Base-by-base conservation (phyloP, 2,797 vertebrate species). In the Acanthopagrus latus region DNA sequence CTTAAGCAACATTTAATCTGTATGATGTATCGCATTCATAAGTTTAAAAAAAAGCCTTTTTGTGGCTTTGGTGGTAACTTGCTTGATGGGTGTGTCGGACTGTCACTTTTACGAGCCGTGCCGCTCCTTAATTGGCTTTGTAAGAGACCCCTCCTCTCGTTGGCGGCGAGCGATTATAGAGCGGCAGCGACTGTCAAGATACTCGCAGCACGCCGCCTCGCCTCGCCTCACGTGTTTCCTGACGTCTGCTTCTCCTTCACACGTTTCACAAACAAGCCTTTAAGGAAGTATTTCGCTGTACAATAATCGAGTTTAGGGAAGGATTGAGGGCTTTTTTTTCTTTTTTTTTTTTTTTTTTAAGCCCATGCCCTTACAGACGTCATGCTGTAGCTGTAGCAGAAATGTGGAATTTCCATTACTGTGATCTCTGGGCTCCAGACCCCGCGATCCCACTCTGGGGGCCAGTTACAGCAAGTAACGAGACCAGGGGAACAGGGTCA, bases 401-500 rank as follows among this genome's bases (percentile, higher is more conserved):
- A 94, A 92, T 89, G 90, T 93, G 92, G 85, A 90, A 66, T 94
- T 95, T 94, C 93, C 92, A 93, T 95, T 94, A 93, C 88, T 90
- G 59, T 88, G 91, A 91, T 88, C 88, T 88, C 76, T 29, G 86
- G 90, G 82, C 90, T 91, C 76, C 83, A 78, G 92, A 88, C 89
- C 91, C 79, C 57, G 80, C 84, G 81, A 90, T 92, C 87, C 87
- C 76, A 91, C 94, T 93, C 93, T 88, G 87, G 94, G 93, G 94
- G 88, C 92, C 93, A 87, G 94, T 95, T 94, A 93, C 89, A 92
- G 92, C 91, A 80, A 93, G 93, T 94, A 94, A 93, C 92, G 89
- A 93, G 93, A 91, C 88, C 92, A 78, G 71, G 88, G 90, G 90
- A 94, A 90, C 91, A 93, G 85, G 80, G 78, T 82, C 93, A 91